Base-by-base conservation (phyloP, 2,113 vertebrate species). In the Charadrius vociferus region DNA sequence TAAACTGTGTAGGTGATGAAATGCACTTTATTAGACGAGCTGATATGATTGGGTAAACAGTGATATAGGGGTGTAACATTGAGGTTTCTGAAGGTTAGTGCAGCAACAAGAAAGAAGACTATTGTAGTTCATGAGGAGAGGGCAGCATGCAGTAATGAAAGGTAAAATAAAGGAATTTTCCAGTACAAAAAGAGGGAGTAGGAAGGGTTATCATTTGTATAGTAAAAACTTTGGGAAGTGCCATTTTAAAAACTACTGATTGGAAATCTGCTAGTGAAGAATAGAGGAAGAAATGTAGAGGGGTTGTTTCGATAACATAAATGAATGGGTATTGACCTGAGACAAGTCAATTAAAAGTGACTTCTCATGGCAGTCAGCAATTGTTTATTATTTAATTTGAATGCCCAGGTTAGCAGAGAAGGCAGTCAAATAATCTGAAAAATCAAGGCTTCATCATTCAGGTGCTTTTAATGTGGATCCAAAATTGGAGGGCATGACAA, bases 401-500 rank as follows among this genome's bases (percentile, higher is more conserved):
- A 80, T 37, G 24, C 45, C 10, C 14, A 34, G 4, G 21, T 83
- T 91, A 63, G 26, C 26, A 81, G 41, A 78, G 58, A 73, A 78
- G 21, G 9, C 52, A 66, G 68, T n/a, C 47, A 95, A 70, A 67
- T 89, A 14, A 29, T 56, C 37, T 87, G 56, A 83, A 90, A 77
- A 83, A 67, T 15, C 0, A 0, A 4, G 36, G 47, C 23, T 67
- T 0, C 0, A 9, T 70, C 37, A 45, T 50, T 30, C 53, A 73
- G 27, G 27, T 86, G 29, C 12, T 70, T 93, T 52, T 78, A 71
- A 59, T 39, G 10, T 71, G 14, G 21, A 61, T 84, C 52, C n/a
- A 63, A 27, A 74, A 91, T 41, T 50, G 37, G 52, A 43, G 17
- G n/a, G 14, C 43, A 45, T 0, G 2, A 53, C 20, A 63, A n/a